Conservation (phyloP, 2,113 vertebrate species). For the Bostrychus sinensis region DNA sequence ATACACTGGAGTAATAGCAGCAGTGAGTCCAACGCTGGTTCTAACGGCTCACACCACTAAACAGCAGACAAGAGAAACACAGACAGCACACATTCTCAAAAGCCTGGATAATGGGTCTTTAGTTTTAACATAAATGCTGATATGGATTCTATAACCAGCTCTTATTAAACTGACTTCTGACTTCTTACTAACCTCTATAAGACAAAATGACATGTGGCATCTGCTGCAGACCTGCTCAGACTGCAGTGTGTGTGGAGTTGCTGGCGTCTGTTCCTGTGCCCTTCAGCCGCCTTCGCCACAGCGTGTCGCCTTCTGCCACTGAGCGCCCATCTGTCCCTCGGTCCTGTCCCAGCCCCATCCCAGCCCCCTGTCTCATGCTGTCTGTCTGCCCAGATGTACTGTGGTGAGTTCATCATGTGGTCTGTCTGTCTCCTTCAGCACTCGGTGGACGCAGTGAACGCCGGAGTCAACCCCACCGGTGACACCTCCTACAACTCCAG, state of each 20-base stretch:
- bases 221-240: background rate
- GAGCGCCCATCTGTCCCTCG: constrained; percentile 60
- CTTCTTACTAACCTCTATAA: background rate
- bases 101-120: too few species aligned
- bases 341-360: background rate
- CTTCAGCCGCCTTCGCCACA: constrained; percentile 43
- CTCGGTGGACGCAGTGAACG: constrained; percentile 90
- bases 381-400: background rate
- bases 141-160: too few species aligned
- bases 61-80: too few species aligned
- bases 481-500: constrained; percentile 92
- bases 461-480: constrained; percentile 92
- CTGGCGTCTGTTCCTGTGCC: constrained; percentile 14
- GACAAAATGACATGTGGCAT: background rate
- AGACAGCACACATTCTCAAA: too few species aligned
- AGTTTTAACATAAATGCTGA: too few species aligned
- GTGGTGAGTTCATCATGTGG: background rate
- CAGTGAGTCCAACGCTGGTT: too few species aligned
- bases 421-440: constrained; percentile 79
- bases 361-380: background rate
- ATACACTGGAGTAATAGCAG: too few species aligned
- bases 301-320: constrained; percentile 36
- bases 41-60: too few species aligned
- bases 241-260: background rate
- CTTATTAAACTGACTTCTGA: too few species aligned